phyloP scores from a whole-genome alignment of 2,113 vertebrate genomes.

The Gallinago media region DNA sequence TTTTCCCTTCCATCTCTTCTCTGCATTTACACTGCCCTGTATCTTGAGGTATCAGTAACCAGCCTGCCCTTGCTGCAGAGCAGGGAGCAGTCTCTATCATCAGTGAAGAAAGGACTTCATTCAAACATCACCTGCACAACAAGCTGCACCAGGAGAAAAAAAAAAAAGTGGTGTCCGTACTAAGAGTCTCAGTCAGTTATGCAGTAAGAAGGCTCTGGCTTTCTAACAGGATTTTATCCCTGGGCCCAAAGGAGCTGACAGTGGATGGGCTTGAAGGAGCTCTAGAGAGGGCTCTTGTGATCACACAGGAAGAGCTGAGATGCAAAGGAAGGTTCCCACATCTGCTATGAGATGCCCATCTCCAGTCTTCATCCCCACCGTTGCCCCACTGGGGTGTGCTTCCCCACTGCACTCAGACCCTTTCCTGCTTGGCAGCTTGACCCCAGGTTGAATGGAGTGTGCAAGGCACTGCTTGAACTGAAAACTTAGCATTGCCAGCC shows the following conservation, averaged over 20 bases:
- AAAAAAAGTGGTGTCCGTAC: neutral
- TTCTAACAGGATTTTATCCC: neutral
- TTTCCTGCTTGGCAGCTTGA: neutral
- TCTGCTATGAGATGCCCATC: neutral
- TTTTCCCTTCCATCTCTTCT: neutral
- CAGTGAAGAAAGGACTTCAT: neutral
- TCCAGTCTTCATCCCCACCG: fast-evolving
- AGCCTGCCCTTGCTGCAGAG: neutral
- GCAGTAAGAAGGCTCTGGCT: neutral
- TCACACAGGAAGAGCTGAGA: neutral
- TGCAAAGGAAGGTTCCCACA: neutral
- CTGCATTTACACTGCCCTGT: neutral
- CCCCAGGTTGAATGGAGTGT: neutral
- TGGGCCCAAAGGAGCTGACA: neutral
- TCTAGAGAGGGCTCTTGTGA: neutral
- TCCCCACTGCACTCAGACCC: neutral
- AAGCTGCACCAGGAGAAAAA: neutral
- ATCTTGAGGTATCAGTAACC: neutral
- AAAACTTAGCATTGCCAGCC: neutral
- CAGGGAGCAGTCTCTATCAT: neutral
- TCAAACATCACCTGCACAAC: neutral
- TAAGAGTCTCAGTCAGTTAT: neutral
- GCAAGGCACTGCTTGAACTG: neutral
- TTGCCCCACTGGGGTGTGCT: neutral
- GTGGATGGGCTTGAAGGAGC: neutral